phyloP scores from a whole-genome alignment of 2,113 vertebrate species.

The Aythya baeri region DNA sequence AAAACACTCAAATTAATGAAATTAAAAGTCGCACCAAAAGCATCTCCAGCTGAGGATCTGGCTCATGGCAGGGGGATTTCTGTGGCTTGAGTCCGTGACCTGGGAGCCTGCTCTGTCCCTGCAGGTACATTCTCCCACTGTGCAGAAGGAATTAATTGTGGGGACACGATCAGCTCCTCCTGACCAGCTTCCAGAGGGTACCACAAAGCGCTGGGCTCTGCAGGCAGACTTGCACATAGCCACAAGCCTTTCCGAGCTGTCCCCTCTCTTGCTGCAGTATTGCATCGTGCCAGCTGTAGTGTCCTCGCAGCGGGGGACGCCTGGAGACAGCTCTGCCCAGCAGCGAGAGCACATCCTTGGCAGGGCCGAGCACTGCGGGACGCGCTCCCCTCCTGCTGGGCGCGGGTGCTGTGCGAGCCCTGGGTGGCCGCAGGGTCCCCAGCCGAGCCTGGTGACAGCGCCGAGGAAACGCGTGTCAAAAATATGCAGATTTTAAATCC shows the following conservation, averaged over 20 bases:
- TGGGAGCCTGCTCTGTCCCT: too few relatives aligned
- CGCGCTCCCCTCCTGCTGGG: neutral
- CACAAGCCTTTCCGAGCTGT: fast-evolving
- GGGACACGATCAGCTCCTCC: neutral
- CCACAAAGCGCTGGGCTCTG: too few relatives aligned
- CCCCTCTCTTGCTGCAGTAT: neutral
- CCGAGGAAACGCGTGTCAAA: fast-evolving
- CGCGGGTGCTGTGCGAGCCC: fast-evolving
- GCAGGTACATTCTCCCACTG: too few relatives aligned
- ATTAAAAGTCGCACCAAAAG: fast-evolving
- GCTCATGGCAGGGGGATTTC: fast-evolving
- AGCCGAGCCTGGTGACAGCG: fast-evolving
- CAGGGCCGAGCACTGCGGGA: neutral
- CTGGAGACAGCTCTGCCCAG: too few relatives aligned
- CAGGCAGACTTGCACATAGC: too few relatives aligned
- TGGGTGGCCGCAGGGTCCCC: fast-evolving
- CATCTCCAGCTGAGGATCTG: neutral
- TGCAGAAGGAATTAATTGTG: too few relatives aligned
- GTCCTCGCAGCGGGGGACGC: neutral
- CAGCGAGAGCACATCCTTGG: fast-evolving
- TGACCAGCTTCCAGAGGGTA: too few relatives aligned
- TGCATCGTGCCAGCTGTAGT: fast-evolving
- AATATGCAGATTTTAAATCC: fast-evolving
- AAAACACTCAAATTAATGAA: fast-evolving
- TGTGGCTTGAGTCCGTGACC: too few relatives aligned